phyloP scores from a whole-genome alignment of 2,888 invertebrate species.

The Heteromyza rotundicornis region DNA sequence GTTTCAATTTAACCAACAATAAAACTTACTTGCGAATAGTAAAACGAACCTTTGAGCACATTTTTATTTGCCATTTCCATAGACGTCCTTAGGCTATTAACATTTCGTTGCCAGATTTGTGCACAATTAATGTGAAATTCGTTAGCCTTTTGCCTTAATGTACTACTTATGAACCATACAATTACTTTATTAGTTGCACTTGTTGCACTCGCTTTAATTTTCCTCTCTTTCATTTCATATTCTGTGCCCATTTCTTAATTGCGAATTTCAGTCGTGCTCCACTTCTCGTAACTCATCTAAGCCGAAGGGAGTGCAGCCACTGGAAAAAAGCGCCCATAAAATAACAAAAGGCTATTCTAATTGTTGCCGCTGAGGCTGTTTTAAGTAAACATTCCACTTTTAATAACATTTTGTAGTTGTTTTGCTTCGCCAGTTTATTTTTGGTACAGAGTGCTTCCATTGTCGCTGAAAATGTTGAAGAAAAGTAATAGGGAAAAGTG shows the following conservation, averaged over 20 bases:
- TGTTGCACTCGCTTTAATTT: slow-evolving; percentile 23
- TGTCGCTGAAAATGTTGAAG: too few relatives aligned
- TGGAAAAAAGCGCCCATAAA: too few relatives aligned
- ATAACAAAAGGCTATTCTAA: slow-evolving; percentile 32
- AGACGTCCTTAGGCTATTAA: too few relatives aligned
- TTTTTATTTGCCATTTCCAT: not conserved
- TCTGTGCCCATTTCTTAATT: slow-evolving; percentile 13
- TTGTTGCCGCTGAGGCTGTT: slow-evolving; percentile 45
- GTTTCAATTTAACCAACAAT: not conserved
- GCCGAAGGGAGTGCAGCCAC: not conserved
- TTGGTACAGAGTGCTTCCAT: too few relatives aligned
- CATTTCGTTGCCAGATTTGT: not conserved
- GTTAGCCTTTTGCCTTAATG: too few relatives aligned
- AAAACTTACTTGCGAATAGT: not conserved
- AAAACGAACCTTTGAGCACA: not conserved
- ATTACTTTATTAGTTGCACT: slow-evolving; percentile 9
- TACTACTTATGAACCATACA: too few relatives aligned
- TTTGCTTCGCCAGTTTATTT: slow-evolving; percentile 33
- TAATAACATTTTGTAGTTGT: slow-evolving; percentile 47
- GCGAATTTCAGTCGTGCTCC: not conserved
- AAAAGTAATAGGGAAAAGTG: too few relatives aligned
- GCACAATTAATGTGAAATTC: too few relatives aligned
- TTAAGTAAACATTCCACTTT: slow-evolving; percentile 52
- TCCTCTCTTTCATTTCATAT: not conserved
- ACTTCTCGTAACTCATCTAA: not conserved